These are phyloP conservation scores for Pseudomugil gertrudae DNA, from an alignment of 2,797 vertebrate genomes.

Conservation along the genomic window DNA sequence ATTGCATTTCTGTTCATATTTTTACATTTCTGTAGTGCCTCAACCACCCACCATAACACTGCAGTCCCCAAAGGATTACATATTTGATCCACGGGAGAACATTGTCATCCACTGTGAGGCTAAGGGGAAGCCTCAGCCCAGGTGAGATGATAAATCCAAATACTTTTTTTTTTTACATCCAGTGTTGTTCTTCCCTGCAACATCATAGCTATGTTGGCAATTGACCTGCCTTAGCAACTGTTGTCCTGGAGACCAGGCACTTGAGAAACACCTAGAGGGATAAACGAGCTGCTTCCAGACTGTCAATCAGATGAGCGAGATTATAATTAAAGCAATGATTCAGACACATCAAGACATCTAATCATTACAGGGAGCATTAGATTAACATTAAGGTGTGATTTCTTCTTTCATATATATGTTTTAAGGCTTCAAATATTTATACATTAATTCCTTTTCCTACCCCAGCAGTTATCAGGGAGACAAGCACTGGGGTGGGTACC, in stretches of 20 bases:
- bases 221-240: conserved; percentile 50
- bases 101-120: conserved; percentile 96
- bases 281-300: conserved; percentile 14
- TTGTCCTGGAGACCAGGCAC: conserved; percentile 46
- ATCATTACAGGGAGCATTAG: too few relatives aligned
- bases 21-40: conserved; percentile 87
- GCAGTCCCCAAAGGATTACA: conserved; percentile 97
- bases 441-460: too few relatives aligned
- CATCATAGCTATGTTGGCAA: conserved; percentile 21
- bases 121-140: conserved; percentile 95
- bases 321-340: neutral
- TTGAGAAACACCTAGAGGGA: conserved; percentile 46
- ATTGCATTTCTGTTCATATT: conserved; percentile 22
- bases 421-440: too few relatives aligned
- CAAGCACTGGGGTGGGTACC: too few relatives aligned
- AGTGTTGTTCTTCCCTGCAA: conserved; percentile 1
- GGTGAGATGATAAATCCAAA: conserved; percentile 72
- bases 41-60: conserved; percentile 96
- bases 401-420: too few relatives aligned
- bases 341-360: neutral
- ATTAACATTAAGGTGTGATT: too few relatives aligned
- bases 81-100: conserved; percentile 96
- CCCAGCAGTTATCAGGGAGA: too few relatives aligned
- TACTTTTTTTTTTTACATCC: conserved; percentile 4
- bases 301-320: neutral